Base-by-base conservation (phyloP, 2,797 vertebrate species). In the Echiichthys vipera region DNA sequence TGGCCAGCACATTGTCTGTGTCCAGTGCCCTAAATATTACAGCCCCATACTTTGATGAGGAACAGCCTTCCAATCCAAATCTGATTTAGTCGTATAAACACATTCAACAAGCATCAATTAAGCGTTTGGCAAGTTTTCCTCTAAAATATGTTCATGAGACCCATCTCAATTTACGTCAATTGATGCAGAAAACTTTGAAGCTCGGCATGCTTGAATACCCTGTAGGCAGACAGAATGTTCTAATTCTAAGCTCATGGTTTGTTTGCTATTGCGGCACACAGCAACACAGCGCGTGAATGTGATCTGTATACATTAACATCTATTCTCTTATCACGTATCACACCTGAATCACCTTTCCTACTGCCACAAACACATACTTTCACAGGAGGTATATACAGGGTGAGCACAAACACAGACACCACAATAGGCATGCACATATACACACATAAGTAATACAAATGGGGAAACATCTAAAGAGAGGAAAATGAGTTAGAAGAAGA, bases 221-320 rank as follows among this genome's bases (percentile, higher is more conserved):
- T 37, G 39, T 10, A 63, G 66, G 63, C 34, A 71, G 56, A 68
- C 40, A 3, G 39, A 63, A 65, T 49, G 69, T 67, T 70, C 45
- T 30, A 56, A 86, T 72, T 81, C 65, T 32, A 22, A 65, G 66
- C 75, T 79, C 55, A 27, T 12, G 78, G 54, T 68, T 75, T 81
- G 71, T 74, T 80, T 84, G 70, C 67, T 64, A 46, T 72, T 59
- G 64, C 45, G 13, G 57, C 64, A 59, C 54, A 53, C 39, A 30
- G 68, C 27, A 55, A 70, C 51, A 72, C 53, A 25, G 45, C 14
- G 14, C 63, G 75, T 40, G 80, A 76, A 88, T 89, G 77, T 78
- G 79, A 84, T 89, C 81, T 74, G 81, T 81, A 84, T 75, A 84
- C 73, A 87, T 90, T 88, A 82, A 81, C 77, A 87, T 89, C 72